phyloP scores from a whole-genome alignment of 2,888 invertebrate genomes.

The Eupithecia centaureata region DNA sequence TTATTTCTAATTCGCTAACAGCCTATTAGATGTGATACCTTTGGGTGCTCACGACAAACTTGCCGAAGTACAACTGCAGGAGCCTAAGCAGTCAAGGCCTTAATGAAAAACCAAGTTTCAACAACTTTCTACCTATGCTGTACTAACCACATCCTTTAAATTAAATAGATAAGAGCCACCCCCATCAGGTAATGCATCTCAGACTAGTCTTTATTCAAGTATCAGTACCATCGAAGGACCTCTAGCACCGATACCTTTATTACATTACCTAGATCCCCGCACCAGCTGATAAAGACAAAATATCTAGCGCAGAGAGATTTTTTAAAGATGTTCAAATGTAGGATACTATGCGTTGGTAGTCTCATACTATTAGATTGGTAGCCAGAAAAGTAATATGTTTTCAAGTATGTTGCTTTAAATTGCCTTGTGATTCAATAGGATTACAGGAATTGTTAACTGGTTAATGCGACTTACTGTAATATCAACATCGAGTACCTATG shows the following conservation, averaged over 20 bases:
- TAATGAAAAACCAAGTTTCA: neutral
- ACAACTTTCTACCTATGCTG: neutral
- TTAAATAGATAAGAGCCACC: neutral
- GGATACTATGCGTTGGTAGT: neutral
- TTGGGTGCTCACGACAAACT: neutral
- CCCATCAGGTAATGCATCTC: neutral
- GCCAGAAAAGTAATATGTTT: no score
- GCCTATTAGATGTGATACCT: neutral
- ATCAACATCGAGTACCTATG: no score
- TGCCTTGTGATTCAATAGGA: no score
- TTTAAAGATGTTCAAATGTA: neutral
- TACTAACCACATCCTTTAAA: neutral
- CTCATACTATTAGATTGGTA: neutral
- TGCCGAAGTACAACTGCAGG: neutral
- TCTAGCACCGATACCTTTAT: neutral
- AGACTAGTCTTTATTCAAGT: neutral
- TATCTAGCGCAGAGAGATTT: no score
- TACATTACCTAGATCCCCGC: neutral
- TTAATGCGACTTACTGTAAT: no score
- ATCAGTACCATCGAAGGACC: neutral
- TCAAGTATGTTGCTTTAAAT: no score
- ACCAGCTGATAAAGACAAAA: no score
- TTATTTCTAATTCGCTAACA: neutral
- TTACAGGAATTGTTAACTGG: no score
- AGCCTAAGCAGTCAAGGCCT: neutral